Conservation (phyloP, 2,888 invertebrate genomes). For the Nephrotoma guestfalica region DNA sequence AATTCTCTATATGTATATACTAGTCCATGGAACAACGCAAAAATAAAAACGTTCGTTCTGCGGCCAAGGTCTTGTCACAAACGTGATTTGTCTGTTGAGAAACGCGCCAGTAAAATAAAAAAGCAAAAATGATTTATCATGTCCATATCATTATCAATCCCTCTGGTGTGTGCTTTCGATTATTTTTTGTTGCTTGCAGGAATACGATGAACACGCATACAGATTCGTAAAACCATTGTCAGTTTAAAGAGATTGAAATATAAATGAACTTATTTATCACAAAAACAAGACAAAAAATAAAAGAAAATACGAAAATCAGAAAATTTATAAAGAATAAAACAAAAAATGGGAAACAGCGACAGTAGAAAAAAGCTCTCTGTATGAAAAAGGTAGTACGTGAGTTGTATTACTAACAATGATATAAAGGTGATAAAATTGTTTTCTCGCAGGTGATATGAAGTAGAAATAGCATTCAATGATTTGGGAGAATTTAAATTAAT, state of each 20-base stretch:
- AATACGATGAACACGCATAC: not conserved
- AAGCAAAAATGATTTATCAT: not conserved
- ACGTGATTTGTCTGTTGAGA: not conserved
- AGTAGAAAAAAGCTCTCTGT: not conserved
- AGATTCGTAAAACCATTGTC: not conserved
- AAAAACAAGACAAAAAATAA: not conserved
- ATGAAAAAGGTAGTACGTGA: not conserved
- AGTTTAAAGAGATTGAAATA: not conserved
- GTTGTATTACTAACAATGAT: not conserved
- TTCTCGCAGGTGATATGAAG: not conserved
- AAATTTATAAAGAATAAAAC: not conserved
- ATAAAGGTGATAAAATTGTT: not conserved
- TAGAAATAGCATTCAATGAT: not conserved
- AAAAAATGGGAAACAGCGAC: not conserved
- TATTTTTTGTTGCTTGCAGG: not conserved
- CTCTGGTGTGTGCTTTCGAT: not conserved
- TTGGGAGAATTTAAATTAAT: not conserved
- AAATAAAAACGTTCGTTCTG: not conserved
- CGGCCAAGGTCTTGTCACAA: not conserved
- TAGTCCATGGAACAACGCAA: not conserved
- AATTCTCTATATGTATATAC: not conserved
- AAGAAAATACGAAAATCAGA: not conserved
- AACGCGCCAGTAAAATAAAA: not conserved
- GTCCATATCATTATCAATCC: not conserved
- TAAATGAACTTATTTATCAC: not conserved